Evolutionary conservation across 2,113 vertebrate genomes (phyloP).

Genomic region (Talpa occidentalis): DNA sequence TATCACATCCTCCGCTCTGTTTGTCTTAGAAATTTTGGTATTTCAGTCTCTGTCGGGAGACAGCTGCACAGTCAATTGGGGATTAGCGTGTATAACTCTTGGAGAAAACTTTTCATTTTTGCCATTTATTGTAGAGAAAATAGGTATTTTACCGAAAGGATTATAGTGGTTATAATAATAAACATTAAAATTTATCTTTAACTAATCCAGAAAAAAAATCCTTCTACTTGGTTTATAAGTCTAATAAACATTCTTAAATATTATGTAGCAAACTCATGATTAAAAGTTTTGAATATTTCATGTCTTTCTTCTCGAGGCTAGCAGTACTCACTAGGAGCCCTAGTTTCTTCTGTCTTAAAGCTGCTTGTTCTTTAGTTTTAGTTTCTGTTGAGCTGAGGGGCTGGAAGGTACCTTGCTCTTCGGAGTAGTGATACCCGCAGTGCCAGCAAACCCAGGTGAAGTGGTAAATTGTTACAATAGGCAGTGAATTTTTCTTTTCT

Average conservation of each 20-base stretch:
- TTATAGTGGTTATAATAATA: constrained; percentile 6
- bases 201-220: constrained; percentile 26
- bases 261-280: not conserved
- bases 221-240: not conserved
- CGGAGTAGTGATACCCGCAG: not conserved
- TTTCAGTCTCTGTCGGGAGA: not conserved
- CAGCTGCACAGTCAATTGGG: constrained; percentile 3
- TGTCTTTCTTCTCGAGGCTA: not conserved
- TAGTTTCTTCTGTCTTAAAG: not conserved
- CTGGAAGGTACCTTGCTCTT: constrained; percentile 4
- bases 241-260: constrained; percentile 10
- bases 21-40: constrained; percentile 21
- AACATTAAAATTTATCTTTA: constrained; percentile 32
- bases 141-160: not conserved
- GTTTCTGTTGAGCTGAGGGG: not conserved
- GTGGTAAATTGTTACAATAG: not conserved
- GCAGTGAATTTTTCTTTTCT: no score
- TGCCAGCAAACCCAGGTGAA: not conserved
- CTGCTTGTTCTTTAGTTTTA: not conserved
- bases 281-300: not conserved
- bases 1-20: not conserved
- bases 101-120: constrained; percentile 50
- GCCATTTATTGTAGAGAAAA: constrained; percentile 43
- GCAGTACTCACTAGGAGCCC: not conserved
- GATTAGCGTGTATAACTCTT: constrained; percentile 27